Evolutionary conservation across 2,888 invertebrate species (phyloP).

Genomic region (Nesidiocoris tenuis): DNA sequence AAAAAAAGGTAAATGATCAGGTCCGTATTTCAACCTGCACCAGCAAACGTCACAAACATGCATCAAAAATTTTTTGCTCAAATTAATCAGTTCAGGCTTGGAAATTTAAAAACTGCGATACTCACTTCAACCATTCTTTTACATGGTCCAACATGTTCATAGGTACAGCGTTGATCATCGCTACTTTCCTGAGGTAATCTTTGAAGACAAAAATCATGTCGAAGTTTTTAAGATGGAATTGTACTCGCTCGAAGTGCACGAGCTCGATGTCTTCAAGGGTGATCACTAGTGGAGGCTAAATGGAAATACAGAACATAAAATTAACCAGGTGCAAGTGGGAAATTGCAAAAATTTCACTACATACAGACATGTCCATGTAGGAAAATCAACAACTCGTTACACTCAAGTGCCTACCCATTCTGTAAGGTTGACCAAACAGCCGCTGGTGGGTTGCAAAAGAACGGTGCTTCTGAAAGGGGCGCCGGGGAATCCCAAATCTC

Average conservation of each 20-base stretch:
- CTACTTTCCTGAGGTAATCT: conserved; percentile 89
- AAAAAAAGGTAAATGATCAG: neutral
- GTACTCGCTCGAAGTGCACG: conserved; percentile 98
- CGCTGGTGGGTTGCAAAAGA: conserved; percentile 93
- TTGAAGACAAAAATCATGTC: conserved; percentile 99
- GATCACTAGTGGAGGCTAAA: conserved; percentile 80
- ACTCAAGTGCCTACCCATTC: conserved; percentile 94
- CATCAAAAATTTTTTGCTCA: no score
- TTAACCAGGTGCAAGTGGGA: no score
- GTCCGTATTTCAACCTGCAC: neutral
- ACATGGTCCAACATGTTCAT: conserved; percentile 99
- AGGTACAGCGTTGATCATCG: conserved; percentile 98
- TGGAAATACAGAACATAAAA: neutral
- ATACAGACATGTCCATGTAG: no score
- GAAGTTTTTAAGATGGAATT: conserved; percentile 97
- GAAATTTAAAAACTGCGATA: no score
- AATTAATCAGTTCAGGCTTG: no score
- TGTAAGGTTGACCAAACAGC: conserved; percentile 94
- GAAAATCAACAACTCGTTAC: no score
- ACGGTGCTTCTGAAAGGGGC: conserved; percentile 96
- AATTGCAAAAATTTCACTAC: no score
- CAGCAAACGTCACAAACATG: no score
- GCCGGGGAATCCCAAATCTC: conserved; percentile 96
- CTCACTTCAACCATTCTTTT: conserved; percentile 98
- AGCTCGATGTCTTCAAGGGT: conserved; percentile 96